Conservation (phyloP, 2,113 vertebrate species). For the Colossoma macropomum region DNA sequence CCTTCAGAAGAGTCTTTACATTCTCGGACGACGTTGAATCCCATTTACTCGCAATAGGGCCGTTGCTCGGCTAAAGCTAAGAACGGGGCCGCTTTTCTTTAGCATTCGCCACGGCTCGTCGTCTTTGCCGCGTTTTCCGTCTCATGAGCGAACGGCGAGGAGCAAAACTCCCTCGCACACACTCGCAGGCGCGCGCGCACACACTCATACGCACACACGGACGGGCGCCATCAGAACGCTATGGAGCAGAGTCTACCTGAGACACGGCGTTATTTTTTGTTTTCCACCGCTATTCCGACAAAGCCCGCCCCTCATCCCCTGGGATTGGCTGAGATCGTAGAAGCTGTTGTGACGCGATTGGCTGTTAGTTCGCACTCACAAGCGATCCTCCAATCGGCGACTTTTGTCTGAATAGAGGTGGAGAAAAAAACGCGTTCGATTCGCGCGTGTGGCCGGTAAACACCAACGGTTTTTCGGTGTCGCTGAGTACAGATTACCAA, state of each 20-base stretch:
- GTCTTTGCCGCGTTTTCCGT: conserved; percentile 30
- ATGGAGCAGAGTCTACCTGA: conserved; percentile 23
- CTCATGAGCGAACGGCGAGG: conserved; percentile 44
- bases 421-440: not conserved
- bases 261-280: conserved; percentile 4
- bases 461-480: conserved; percentile 14
- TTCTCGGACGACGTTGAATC: conserved; percentile 71
- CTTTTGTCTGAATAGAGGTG: not conserved
- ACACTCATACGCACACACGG: conserved; percentile 33
- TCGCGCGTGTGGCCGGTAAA: conserved; percentile 17
- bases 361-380: not conserved
- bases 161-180: conserved; percentile 49
- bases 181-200: not conserved
- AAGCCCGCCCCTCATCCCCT: not conserved
- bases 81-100: conserved; percentile 52
- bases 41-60: conserved; percentile 65
- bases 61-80: conserved; percentile 49
- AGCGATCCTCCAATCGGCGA: not conserved
- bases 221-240: conserved; percentile 47
- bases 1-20: conserved; percentile 74
- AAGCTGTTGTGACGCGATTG: not conserved
- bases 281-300: not conserved
- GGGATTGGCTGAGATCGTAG: not conserved
- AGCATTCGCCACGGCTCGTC: conserved; percentile 47
- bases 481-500: not conserved